Base-by-base conservation (phyloP, 2,797 vertebrate genomes). In the Poeciliopsis presidionis region DNA sequence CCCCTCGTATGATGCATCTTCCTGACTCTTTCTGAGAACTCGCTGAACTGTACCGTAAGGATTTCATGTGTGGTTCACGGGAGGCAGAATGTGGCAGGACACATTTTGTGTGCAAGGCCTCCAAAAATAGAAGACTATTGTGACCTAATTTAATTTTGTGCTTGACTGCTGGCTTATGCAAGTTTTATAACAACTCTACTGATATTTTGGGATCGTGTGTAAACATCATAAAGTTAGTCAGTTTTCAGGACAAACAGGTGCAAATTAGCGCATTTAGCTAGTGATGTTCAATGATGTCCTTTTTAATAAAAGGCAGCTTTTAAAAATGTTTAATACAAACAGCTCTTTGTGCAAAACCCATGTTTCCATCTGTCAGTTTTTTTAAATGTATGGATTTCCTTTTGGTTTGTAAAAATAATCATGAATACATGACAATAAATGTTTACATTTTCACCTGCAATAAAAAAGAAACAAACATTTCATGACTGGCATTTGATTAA, bases 1-100 rank as follows among this genome's bases (percentile, higher is more conserved):
- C 91, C 91, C 91, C 86, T 93, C 89, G 13, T 91, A 92, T 93
- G 93, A 94, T 94, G 92, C 91, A 92, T 94, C 92, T 94, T 93
- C 87, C 91, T 92, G 88, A 93, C 93, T 94, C 92, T 90, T 90
- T 91, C 87, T 82, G 91, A 93, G 91, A 93, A 93, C 91, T 90
- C 87, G 69, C 86, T 93, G 89, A 94, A 93, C 94, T 94, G 90
- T 87, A 83, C 87, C 51, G 13, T 63, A 79, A 89, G 85, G 85
- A 83, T 87, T 86, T 92, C 87, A 85, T 67, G 80, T 75, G 72
- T 83, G 87, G 89, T 88, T 93, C 86, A 89, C 78, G 71, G 76
- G 81, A 83, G 75, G 80, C 77, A 80, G 49, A 78, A 79, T 74
- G 81, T 82, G 84, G 81, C 84, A 45, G 79, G 78, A 86, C 14